phyloP scores from a whole-genome alignment of 1,140 invertebrate species.

The Drosophila trapezifrons region DNA sequence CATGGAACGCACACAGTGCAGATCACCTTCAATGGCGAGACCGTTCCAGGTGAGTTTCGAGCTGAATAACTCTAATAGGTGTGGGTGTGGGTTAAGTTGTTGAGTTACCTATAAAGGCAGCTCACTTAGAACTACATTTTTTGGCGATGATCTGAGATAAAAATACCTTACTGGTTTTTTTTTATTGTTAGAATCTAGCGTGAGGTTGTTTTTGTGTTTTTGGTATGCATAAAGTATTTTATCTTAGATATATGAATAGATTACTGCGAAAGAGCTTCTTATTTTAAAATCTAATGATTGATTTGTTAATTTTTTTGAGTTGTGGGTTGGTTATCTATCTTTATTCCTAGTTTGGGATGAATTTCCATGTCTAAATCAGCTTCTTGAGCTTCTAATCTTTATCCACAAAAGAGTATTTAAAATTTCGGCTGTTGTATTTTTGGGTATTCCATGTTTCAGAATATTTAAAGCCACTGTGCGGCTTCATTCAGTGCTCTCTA shows the following conservation, averaged over 20 bases:
- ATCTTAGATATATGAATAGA: neutral
- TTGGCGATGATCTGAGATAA: slow-evolving; percentile 18
- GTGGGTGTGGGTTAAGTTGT: slow-evolving; percentile 21
- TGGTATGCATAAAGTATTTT: neutral
- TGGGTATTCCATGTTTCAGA: neutral
- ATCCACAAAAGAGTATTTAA: neutral
- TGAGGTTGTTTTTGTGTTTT: neutral
- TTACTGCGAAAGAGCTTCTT: neutral
- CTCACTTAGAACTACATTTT: slow-evolving; percentile 25
- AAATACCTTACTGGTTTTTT: slow-evolving; percentile 3
- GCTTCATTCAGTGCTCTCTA: slow-evolving; percentile 46
- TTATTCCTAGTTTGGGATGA: neutral
- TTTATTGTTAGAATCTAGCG: neutral
- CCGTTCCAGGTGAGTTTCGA: slow-evolving; percentile 92
- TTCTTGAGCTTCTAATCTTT: neutral
- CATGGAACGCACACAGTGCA: slow-evolving; percentile 93
- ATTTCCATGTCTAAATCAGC: neutral
- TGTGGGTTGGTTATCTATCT: no score
- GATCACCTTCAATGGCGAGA: slow-evolving; percentile 98
- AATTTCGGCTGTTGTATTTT: neutral
- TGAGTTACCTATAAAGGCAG: slow-evolving; percentile 32
- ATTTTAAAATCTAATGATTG: neutral
- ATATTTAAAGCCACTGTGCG: slow-evolving; percentile 49
- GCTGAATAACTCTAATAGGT: neutral
- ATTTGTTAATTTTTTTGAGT: no score